Conservation (phyloP, 2,113 vertebrate genomes). For the Cochlearius cochlearius region DNA sequence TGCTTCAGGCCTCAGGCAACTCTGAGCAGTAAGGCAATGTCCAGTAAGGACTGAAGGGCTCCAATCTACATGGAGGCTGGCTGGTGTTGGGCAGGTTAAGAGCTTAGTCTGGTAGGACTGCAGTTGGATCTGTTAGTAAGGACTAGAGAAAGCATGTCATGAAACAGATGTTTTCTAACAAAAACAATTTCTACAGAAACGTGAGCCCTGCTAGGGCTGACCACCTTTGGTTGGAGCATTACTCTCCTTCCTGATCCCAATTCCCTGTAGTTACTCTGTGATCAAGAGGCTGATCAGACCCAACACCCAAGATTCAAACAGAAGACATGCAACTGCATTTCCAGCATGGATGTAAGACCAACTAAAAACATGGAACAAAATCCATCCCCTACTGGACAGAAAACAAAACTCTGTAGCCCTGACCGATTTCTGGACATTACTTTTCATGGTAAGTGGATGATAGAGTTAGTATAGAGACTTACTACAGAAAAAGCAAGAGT, state of each 20-base stretch:
- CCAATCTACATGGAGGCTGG: rapidly evolving
- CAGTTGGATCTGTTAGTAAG: background rate
- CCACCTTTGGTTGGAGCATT: background rate
- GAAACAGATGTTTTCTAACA: background rate
- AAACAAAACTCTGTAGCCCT: background rate
- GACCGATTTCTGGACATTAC: rapidly evolving
- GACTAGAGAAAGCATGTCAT: background rate
- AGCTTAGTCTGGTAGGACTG: background rate
- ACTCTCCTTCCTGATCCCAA: background rate
- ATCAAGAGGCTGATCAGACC: background rate
- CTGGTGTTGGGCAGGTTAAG: background rate
- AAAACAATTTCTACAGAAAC: background rate
- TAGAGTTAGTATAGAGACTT: background rate
- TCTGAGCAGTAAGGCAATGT: background rate
- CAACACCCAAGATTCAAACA: background rate
- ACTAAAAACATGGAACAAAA: background rate
- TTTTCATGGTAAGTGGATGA: background rate
- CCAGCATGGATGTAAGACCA: background rate
- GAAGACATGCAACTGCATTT: background rate
- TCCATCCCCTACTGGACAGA: background rate
- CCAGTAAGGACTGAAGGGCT: background rate
- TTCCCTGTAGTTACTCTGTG: background rate
- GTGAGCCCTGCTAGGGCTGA: background rate
- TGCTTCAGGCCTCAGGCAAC: background rate
- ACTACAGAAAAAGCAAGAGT: background rate